A percentile compares a stretch with the other conserved stretches of the same genome.
These are phyloP conservation scores for Entosphenus tridentatus DNA, from an alignment of 2,113 vertebrate genomes.

Conservation along the genomic window DNA sequence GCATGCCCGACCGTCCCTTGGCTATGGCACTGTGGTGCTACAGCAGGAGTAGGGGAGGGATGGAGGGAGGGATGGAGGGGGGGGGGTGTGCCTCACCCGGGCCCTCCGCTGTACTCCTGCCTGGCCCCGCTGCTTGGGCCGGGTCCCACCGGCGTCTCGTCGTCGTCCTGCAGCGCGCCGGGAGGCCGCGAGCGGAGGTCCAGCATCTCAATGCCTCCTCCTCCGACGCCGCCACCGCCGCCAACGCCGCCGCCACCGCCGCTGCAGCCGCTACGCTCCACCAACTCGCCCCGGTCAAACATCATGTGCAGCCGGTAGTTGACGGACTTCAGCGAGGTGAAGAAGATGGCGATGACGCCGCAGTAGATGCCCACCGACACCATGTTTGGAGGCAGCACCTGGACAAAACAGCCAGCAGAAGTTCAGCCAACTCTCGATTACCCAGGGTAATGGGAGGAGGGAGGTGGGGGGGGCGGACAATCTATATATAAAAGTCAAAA, in stretches of 20 bases:
- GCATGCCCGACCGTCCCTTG: no score
- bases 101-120: slow-evolving; percentile 42
- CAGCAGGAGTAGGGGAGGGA: slow-evolving; percentile 17
- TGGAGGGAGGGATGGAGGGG: slow-evolving; percentile 17
- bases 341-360: slow-evolving; percentile 43
- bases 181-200: slow-evolving; percentile 23
- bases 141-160: slow-evolving; percentile 48
- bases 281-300: slow-evolving; percentile 63
- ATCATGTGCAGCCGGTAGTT: slow-evolving; percentile 60
- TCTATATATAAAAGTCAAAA: no score
- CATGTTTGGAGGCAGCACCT: slow-evolving; percentile 54
- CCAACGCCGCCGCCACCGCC: slow-evolving; percentile 20
- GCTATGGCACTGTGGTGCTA: no score
- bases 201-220: slow-evolving; percentile 17
- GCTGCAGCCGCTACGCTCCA: slow-evolving; percentile 34
- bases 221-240: slow-evolving; percentile 17
- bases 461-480: no score
- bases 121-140: slow-evolving; percentile 50
- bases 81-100: slow-evolving; percentile 18
- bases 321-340: slow-evolving; percentile 46
- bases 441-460: no score
- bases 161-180: slow-evolving; percentile 32
- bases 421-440: no score
- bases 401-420: background rate
- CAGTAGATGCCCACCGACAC: slow-evolving; percentile 47